Evolutionary conservation across 2,113 vertebrate species (phyloP), one percentile per base, ranked within the genome.

Genomic region (Mixornis gularis): DNA sequence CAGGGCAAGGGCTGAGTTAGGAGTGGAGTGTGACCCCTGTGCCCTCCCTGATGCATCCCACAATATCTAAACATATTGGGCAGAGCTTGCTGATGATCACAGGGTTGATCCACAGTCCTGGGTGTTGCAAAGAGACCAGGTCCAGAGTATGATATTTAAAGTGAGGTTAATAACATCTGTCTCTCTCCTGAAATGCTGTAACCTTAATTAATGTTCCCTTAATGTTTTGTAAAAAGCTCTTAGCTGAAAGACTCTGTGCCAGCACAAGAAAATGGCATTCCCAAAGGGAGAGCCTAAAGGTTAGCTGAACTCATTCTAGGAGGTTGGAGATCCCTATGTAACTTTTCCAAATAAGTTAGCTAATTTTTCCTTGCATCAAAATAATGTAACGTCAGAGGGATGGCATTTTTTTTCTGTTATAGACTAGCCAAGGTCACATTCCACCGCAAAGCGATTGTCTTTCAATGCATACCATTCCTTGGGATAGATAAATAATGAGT

Each of bases 401-500:
- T 86, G 92, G 87, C 76, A 95, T 92, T 92, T 95, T 97, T 95
- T 93, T 79, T 46, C 92, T 89, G 64, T 90, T 88, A 82, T 73
- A 90, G 73, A 89, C 88, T 65, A 89, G 82, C 89, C 95, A 95
- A 96, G 95, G 95, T 96, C 96, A 95, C 95, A 97, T 97, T 97
- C 96, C 95, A 89, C 72, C 71, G 66, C 32, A 91, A 91, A 63
- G 56, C 1, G 1, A 95, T 92, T 97, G 93, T 92, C 88, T 97
- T 95, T 90, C 87, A 91, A 85, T 87, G 91, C 94, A 96, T 95
- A 94, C 83, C 94, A 95, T 94, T 96, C 95, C 93, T 87, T 96
- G 94, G 78, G 94, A 94, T 93, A 96, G 94, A 96, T 83, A 97
- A 97, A 97, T 96, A 97, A 92, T 86, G 85, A 97, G 95, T 97